Conservation (phyloP, 2,888 invertebrate genomes). For the Lamproptera curius region DNA sequence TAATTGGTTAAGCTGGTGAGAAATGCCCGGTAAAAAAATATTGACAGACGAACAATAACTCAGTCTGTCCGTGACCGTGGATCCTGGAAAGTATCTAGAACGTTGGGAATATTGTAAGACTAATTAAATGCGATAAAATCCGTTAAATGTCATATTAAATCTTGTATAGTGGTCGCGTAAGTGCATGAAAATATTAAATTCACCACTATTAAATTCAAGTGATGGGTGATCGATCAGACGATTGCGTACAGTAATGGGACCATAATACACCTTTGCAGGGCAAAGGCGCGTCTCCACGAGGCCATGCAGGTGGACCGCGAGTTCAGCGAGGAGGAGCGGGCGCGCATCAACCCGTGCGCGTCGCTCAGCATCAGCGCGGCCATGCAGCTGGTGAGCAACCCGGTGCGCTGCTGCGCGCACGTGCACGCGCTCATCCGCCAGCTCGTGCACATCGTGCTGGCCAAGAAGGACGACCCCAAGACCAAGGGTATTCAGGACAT, state of each 20-base stretch:
- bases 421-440: slow-evolving; percentile 93
- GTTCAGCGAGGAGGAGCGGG: slow-evolving; percentile 89
- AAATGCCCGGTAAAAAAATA: too few relatives aligned
- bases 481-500: slow-evolving; percentile 90
- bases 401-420: slow-evolving; percentile 93
- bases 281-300: slow-evolving; percentile 96
- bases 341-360: slow-evolving; percentile 93
- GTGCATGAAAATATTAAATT: too few relatives aligned
- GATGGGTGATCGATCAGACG: not conserved
- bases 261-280: slow-evolving; percentile 84
- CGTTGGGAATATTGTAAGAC: too few relatives aligned
- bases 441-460: slow-evolving; percentile 89
- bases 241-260: too few relatives aligned
- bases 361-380: slow-evolving; percentile 95
- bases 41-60: too few relatives aligned
- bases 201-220: not conserved
- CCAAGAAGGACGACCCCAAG: slow-evolving; percentile 92
- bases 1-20: too few relatives aligned
- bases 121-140: too few relatives aligned
- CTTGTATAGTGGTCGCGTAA: too few relatives aligned
- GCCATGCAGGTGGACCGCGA: slow-evolving; percentile 94
- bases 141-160: too few relatives aligned
- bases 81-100: too few relatives aligned
- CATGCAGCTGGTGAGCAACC: slow-evolving; percentile 96
- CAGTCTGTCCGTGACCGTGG: too few relatives aligned